Conservation (phyloP, 2,797 vertebrate species). For the Margarornis squamiger region DNA sequence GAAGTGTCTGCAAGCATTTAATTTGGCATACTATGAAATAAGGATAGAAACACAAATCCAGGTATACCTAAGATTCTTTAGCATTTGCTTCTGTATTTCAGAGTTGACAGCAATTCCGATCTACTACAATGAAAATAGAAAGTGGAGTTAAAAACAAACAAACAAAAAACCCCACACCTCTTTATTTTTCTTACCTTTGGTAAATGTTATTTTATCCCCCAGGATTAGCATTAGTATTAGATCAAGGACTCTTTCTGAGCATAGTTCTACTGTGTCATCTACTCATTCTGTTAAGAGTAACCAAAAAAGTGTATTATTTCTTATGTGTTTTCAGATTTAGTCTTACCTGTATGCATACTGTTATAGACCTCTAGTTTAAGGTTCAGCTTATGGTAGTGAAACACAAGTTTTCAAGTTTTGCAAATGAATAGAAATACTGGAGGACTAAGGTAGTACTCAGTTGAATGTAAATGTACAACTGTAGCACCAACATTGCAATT, state of each 20-base stretch:
- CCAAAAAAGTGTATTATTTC: background rate
- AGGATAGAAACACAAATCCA: background rate
- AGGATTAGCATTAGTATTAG: background rate
- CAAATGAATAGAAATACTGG: background rate
- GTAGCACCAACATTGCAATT: background rate
- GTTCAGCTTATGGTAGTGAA: background rate
- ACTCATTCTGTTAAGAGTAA: background rate
- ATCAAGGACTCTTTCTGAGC: background rate
- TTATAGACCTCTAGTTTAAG: background rate
- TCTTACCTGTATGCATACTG: background rate
- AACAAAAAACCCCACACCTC: background rate
- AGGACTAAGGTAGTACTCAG: background rate
- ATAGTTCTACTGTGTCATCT: background rate
- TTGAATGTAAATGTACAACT: background rate
- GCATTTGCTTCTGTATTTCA: background rate
- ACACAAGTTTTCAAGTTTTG: background rate
- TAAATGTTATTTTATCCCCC: background rate
- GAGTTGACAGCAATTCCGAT: background rate
- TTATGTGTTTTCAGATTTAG: background rate
- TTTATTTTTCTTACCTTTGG: background rate
- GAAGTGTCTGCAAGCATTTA: background rate
- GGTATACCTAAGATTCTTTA: background rate
- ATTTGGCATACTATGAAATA: background rate
- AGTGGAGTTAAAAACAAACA: background rate
- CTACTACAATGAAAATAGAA: background rate